phyloP scores from a whole-genome alignment of 2,888 invertebrate species.

The Crossocerus cetratus region DNA sequence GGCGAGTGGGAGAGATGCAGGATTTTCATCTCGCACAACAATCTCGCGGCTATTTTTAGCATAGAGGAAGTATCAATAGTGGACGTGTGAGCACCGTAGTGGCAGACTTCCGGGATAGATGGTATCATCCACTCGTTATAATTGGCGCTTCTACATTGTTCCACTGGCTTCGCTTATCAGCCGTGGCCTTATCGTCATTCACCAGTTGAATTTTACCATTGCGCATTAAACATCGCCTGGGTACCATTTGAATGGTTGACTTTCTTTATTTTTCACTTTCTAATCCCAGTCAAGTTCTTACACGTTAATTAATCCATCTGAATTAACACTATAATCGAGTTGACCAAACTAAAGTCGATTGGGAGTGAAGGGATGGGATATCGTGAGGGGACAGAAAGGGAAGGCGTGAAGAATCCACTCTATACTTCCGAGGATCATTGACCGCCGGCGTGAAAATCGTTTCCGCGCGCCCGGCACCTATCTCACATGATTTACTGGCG shows the following conservation, averaged over 20 bases:
- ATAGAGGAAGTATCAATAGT: conserved; percentile 15
- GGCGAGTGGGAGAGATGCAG: no score
- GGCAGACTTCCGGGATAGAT: conserved; percentile 44
- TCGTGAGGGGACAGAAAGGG: no score
- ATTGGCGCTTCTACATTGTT: conserved; percentile 52
- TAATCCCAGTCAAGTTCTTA: no score
- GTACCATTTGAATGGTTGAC: conserved; percentile 23
- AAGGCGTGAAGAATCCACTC: conserved; percentile 60
- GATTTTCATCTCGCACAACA: no score
- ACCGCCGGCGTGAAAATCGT: conserved; percentile 35
- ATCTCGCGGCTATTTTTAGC: background rate
- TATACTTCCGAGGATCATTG: conserved; percentile 41
- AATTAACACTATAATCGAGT: no score
- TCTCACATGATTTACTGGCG: conserved; percentile 64
- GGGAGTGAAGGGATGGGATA: conserved; percentile 32
- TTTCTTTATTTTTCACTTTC: conserved; percentile 19
- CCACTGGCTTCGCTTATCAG: conserved; percentile 36
- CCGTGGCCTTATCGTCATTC: conserved; percentile 19
- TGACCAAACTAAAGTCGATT: no score
- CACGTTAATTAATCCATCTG: no score
- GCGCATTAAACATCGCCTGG: no score
- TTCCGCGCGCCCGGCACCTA: conserved; percentile 53
- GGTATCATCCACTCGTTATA: conserved; percentile 45
- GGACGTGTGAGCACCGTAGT: conserved; percentile 12
- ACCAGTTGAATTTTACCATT: background rate